Evolutionary conservation across 64 coral and sea anemone species (phyloP).

Genomic region (Dendronephthya gigantea): DNA sequence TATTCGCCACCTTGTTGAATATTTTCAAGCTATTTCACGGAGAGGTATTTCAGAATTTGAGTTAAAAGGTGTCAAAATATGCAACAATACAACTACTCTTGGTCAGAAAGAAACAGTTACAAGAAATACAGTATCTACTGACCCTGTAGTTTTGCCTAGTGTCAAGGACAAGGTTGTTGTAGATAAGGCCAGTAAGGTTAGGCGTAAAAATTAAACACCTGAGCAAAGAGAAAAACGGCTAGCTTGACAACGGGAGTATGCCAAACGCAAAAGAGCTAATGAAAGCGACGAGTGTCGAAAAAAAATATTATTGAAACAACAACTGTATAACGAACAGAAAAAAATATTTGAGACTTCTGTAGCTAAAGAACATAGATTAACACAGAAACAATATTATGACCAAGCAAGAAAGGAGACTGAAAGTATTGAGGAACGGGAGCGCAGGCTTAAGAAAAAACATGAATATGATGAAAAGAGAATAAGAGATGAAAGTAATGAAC

Average conservation of each 20-base stretch:
- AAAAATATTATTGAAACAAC: no score
- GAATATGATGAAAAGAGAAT: not conserved
- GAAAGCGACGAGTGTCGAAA: not conserved
- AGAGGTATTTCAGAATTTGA: conserved; percentile 6
- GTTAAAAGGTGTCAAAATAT: conserved; percentile 9
- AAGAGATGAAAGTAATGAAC: not conserved
- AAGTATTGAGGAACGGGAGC: not conserved
- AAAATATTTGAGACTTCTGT: no score
- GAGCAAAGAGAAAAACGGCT: not conserved
- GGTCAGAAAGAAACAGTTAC: not conserved
- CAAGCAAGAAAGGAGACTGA: not conserved
- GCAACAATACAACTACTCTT: not conserved
- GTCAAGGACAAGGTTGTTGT: not conserved
- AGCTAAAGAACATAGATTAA: no score
- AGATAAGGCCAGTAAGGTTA: not conserved
- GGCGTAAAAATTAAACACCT: not conserved
- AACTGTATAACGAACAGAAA: no score
- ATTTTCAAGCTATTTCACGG: not conserved
- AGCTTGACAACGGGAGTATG: not conserved
- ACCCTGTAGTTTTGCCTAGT: not conserved
- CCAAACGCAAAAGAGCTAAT: conserved; percentile 17
- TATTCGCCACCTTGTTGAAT: not conserved
- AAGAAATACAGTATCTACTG: not conserved
- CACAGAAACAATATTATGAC: not conserved
- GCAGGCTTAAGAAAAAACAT: not conserved